phyloP scores from a whole-genome alignment of 2,888 invertebrate genomes.

The Aplocera efformata region DNA sequence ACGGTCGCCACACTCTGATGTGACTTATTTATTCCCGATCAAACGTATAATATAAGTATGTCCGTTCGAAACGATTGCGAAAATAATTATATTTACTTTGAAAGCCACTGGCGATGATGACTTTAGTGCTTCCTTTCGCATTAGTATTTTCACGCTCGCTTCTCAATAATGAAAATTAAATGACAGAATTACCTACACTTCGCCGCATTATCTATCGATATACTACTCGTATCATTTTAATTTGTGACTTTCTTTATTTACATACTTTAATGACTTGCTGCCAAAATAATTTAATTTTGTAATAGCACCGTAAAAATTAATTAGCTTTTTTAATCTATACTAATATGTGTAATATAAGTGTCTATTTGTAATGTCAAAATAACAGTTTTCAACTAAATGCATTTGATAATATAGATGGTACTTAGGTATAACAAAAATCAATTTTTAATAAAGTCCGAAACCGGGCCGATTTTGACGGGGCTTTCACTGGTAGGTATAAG shows the following conservation, averaged over 20 bases:
- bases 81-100: conserved; percentile 66
- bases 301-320: no score
- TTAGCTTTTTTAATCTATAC: no score
- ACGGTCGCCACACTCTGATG: no score
- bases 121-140: conserved; percentile 67
- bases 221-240: conserved; percentile 38
- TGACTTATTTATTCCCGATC: no score
- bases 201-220: conserved; percentile 32
- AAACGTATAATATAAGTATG: conserved; percentile 25
- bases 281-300: not conserved
- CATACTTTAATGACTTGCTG: conserved; percentile 15
- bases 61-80: conserved; percentile 54
- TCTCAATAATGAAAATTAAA: conserved; percentile 27
- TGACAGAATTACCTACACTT: conserved; percentile 4
- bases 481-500: no score
- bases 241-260: conserved; percentile 14
- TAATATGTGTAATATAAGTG: no score
- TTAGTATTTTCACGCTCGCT: conserved; percentile 40
- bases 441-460: no score
- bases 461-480: no score
- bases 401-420: no score
- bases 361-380: no score
- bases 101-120: conserved; percentile 61
- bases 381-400: no score
- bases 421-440: no score